Evolutionary conservation across 2,888 invertebrate species (phyloP), one percentile per base, ranked within the genome.

Genomic region (Prosapia bicincta): DNA sequence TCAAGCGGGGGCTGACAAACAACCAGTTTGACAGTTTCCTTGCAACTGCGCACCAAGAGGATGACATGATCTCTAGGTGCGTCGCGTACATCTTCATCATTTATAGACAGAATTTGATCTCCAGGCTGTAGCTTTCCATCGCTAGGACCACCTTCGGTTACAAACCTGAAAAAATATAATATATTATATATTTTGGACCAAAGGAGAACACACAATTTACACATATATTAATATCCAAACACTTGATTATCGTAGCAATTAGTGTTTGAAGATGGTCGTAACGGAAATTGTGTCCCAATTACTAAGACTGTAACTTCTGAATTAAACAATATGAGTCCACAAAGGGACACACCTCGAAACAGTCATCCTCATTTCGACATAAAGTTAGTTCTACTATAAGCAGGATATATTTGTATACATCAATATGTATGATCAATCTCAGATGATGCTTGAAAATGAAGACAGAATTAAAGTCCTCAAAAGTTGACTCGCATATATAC

Each of bases 41-140:
- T 87, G 84, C 95, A 95, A 0, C 95, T 92, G 43, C 96, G 89
- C 43, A 97, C 95, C 80, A 96, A 88, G 54, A 94, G 91, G 80
- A 97, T 96, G 68, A 96, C 96, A 84, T 94, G 94, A 84, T 96
- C 96, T 32, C 96, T 87, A 0, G 95, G 94, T 1, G 95, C 93
- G 69, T 89, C 86, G 83, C 92, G 91, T 13, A 97, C 97, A 83
- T 97, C 96, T 85, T 96, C 95, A 0, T 94, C 96, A 84, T 97
- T 96, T 69, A 97, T 96, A 80, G 91, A 90, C 43, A 96, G 88
- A 82, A 97, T 95, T 85, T 96, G 95, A 84, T 97, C 97, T 5
- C 96, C 96, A 0, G 97, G 95, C 82, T 94, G 90, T 78, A 97
- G 86, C 89, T 95, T 94, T 75, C 93, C 93, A 77, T 94, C 95